phyloP scores from a whole-genome alignment of 2,888 invertebrate genomes.

The Galeruca laticollis region DNA sequence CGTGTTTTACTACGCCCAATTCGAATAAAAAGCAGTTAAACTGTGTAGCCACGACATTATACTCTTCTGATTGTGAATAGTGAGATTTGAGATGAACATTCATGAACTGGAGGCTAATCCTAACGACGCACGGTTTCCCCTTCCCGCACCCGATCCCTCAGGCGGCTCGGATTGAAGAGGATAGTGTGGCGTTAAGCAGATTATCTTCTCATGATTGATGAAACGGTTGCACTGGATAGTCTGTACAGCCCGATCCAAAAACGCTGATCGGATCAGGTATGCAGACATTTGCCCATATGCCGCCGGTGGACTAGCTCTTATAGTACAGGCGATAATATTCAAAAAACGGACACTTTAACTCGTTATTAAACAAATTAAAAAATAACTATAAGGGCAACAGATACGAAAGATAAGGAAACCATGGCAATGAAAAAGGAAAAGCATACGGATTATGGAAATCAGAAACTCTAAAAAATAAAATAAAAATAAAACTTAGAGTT shows the following conservation, averaged over 20 bases:
- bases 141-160: conserved; percentile 36
- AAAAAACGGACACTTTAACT: too few species aligned
- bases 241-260: conserved; percentile 62
- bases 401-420: too few species aligned
- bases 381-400: too few species aligned
- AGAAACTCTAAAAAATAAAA: too few species aligned
- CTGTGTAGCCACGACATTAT: conserved; percentile 7
- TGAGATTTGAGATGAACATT: conserved; percentile 26
- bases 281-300: conserved; percentile 55
- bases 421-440: too few species aligned
- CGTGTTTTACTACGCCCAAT: neutral
- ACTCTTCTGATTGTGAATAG: conserved; percentile 25
- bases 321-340: conserved; percentile 31
- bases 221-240: conserved; percentile 62
- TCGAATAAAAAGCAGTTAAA: neutral
- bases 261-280: conserved; percentile 60
- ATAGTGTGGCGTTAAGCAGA: conserved; percentile 73
- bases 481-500: too few species aligned
- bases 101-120: conserved; percentile 44
- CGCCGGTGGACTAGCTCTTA: conserved; percentile 27
- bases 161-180: conserved; percentile 62
- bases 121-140: conserved; percentile 42
- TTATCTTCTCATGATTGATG: conserved; percentile 77
- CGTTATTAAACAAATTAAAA: too few species aligned
- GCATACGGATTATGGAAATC: too few species aligned